Evolutionary conservation across 2,113 vertebrate species (phyloP).

Genomic region (Stigmatopora nigra): DNA sequence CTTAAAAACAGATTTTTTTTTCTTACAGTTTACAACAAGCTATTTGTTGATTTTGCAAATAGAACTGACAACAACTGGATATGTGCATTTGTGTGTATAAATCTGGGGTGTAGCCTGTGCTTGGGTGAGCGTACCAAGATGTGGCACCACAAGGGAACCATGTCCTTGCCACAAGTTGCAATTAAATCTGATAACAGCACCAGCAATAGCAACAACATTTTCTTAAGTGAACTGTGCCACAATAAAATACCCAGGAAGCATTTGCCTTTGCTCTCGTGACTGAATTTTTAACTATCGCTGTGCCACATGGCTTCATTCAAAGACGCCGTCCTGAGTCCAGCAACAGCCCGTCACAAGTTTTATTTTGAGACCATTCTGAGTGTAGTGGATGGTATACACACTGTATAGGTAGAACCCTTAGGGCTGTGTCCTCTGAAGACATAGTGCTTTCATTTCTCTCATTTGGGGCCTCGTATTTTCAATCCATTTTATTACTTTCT

Average conservation of each 20-base stretch:
- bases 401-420: slow-evolving; percentile 28
- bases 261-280: slow-evolving; percentile 26
- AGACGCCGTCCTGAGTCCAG: slow-evolving; percentile 36
- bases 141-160: background rate
- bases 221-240: slow-evolving; percentile 31
- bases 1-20: background rate
- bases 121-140: background rate
- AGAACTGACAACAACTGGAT: background rate
- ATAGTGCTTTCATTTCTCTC: slow-evolving; percentile 64
- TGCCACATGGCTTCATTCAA: slow-evolving; percentile 25
- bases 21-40: background rate
- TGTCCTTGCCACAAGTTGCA: slow-evolving; percentile 11
- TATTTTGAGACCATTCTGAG: slow-evolving; percentile 49
- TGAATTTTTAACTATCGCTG: slow-evolving; percentile 47
- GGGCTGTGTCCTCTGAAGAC: slow-evolving; percentile 54
- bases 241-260: slow-evolving; percentile 26
- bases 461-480: slow-evolving; percentile 62
- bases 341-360: slow-evolving; percentile 27
- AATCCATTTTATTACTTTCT: slow-evolving; percentile 63
- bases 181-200: slow-evolving; percentile 31
- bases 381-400: slow-evolving; percentile 49
- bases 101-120: background rate
- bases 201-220: slow-evolving; percentile 30
- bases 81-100: background rate
- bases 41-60: background rate